Conservation (phyloP, 2,113 vertebrate species). For the Crocuta crocuta region DNA sequence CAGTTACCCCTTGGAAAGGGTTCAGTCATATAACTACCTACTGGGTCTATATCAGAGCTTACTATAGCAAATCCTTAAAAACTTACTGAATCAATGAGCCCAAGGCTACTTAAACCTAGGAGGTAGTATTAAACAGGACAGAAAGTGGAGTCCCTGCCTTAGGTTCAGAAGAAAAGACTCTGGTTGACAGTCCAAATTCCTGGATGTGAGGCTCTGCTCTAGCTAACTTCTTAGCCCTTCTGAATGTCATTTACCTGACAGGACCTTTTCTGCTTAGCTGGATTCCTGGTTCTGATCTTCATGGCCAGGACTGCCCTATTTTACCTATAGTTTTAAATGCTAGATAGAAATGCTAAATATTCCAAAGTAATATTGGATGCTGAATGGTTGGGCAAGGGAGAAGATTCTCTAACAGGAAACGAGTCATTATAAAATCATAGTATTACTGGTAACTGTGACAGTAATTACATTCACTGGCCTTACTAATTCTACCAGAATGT, state of each 20-base stretch:
- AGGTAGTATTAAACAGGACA: not conserved
- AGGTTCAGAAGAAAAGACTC: not conserved
- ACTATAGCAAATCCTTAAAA: not conserved
- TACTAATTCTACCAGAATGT: not conserved
- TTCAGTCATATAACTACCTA: not conserved
- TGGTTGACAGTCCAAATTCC: not conserved
- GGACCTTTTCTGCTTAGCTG: not conserved
- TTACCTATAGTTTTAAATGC: not conserved
- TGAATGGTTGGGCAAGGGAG: not conserved
- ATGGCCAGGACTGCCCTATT: not conserved
- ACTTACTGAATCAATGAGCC: not conserved
- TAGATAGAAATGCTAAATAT: not conserved
- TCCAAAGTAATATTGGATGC: not conserved
- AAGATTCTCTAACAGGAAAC: not conserved
- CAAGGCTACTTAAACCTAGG: not conserved
- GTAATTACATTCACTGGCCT: not conserved
- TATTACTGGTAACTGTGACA: not conserved
- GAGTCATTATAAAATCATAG: not conserved
- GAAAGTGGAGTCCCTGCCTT: not conserved
- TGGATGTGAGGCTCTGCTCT: not conserved
- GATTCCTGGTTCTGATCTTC: not conserved
- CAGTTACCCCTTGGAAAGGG: not conserved
- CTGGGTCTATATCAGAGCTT: not conserved
- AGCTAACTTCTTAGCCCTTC: not conserved
- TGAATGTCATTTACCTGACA: not conserved